Evolutionary conservation across 2,797 vertebrate genomes (phyloP).

Genomic region (Mormyrops boulengeri): DNA sequence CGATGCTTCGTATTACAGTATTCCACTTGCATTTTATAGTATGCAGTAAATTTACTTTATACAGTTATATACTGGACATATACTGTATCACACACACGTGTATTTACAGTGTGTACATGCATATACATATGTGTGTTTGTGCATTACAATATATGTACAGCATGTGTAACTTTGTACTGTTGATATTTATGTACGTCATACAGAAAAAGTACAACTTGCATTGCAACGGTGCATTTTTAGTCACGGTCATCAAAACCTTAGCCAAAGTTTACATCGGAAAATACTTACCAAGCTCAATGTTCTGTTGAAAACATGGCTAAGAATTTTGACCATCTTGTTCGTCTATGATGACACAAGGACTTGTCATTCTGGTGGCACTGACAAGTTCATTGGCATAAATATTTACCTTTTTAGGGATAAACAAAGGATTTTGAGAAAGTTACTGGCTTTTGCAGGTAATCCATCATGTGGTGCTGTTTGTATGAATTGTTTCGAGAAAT

Average conservation of each 20-base stretch:
- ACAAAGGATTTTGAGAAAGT: no score
- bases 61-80: background rate
- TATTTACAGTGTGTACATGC: background rate
- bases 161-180: background rate
- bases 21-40: background rate
- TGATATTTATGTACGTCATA: background rate
- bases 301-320: no score
- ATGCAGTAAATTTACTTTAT: background rate
- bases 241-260: no score
- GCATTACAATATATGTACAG: background rate
- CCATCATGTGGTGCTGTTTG: no score
- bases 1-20: background rate
- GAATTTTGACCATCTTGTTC: no score
- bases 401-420: background rate
- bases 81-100: background rate
- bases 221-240: background rate
- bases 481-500: no score
- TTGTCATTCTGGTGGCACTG: no score
- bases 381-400: background rate
- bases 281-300: no score
- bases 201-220: background rate
- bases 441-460: no score
- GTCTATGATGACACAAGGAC: no score
- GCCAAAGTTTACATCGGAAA: no score
- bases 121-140: background rate